phyloP scores from a whole-genome alignment of 2,113 vertebrate species.

The Cyanistes caeruleus region DNA sequence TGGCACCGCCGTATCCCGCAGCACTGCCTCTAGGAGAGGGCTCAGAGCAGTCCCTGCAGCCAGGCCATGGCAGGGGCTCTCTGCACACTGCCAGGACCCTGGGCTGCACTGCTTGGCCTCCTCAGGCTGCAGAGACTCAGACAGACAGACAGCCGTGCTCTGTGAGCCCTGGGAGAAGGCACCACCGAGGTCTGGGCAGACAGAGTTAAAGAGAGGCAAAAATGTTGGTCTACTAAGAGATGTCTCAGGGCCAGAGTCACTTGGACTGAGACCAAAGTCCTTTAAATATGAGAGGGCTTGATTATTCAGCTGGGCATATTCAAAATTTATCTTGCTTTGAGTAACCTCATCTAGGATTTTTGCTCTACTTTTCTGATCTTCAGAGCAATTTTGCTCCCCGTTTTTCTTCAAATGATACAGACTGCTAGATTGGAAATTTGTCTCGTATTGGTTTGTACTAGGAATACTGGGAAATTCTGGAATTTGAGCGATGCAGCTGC shows the following conservation, averaged over 20 bases:
- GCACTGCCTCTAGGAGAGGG: background rate
- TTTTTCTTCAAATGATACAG: slow-evolving; percentile 24
- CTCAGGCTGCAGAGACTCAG: background rate
- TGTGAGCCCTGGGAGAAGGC: background rate
- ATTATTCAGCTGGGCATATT: slow-evolving; percentile 47
- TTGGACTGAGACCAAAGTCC: slow-evolving; percentile 26
- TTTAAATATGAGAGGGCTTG: slow-evolving; percentile 37
- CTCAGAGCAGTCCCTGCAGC: background rate
- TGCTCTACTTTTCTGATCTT: slow-evolving; percentile 7
- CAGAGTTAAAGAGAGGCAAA: slow-evolving; percentile 15
- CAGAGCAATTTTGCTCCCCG: background rate
- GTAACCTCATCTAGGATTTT: slow-evolving; percentile 32
- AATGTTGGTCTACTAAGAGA: slow-evolving; percentile 41
- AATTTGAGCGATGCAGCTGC: background rate
- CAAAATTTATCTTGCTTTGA: slow-evolving; percentile 38
- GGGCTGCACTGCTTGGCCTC: background rate
- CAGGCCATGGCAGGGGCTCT: background rate
- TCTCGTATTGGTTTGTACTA: background rate
- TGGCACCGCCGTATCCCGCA: background rate
- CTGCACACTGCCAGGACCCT: background rate
- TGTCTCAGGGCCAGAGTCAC: background rate
- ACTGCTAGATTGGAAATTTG: background rate
- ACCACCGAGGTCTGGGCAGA: background rate
- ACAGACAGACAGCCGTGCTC: background rate
- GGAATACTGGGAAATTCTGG: background rate